phyloP scores from a whole-genome alignment of 2,797 vertebrate species.

The Siniperca obscura region DNA sequence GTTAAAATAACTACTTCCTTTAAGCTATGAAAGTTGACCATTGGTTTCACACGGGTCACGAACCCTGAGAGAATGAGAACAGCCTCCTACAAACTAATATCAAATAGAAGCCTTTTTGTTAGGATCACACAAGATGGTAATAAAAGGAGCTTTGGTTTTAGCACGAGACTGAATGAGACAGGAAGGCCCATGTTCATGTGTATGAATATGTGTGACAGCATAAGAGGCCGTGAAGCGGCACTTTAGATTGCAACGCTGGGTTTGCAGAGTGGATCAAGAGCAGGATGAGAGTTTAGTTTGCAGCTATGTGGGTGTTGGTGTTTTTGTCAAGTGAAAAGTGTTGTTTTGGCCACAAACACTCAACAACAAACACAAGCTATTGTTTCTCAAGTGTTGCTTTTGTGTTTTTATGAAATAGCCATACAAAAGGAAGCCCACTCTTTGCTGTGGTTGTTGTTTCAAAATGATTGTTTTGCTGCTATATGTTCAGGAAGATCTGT shows the following conservation, averaged over 20 bases:
- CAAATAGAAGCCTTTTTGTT: slow-evolving; percentile 6
- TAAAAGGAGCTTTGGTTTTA: slow-evolving; percentile 31
- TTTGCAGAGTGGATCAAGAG: slow-evolving; percentile 69
- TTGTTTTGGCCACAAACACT: slow-evolving; percentile 79
- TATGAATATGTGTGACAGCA: slow-evolving; percentile 50
- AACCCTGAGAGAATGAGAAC: too few species aligned
- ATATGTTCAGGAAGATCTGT: slow-evolving; percentile 1
- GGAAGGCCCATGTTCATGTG: slow-evolving; percentile 25
- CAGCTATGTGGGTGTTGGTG: slow-evolving; percentile 70
- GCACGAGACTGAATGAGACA: slow-evolving; percentile 41
- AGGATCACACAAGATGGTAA: neutral
- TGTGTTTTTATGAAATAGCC: slow-evolving; percentile 58
- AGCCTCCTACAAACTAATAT: neutral
- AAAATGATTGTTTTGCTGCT: slow-evolving; percentile 61
- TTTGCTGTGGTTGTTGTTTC: slow-evolving; percentile 44
- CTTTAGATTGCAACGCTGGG: slow-evolving; percentile 53
- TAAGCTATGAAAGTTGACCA: too few species aligned
- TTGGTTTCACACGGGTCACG: too few species aligned
- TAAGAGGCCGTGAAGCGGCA: slow-evolving; percentile 62
- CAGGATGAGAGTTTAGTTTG: slow-evolving; percentile 58
- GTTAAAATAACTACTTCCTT: too few species aligned
- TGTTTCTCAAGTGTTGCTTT: slow-evolving; percentile 72
- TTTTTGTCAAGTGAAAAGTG: slow-evolving; percentile 75
- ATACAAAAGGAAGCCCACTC: slow-evolving; percentile 70
- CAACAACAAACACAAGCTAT: slow-evolving; percentile 66